phyloP scores from a whole-genome alignment of 2,888 invertebrate genomes.

The Lithophane semibrunnea region DNA sequence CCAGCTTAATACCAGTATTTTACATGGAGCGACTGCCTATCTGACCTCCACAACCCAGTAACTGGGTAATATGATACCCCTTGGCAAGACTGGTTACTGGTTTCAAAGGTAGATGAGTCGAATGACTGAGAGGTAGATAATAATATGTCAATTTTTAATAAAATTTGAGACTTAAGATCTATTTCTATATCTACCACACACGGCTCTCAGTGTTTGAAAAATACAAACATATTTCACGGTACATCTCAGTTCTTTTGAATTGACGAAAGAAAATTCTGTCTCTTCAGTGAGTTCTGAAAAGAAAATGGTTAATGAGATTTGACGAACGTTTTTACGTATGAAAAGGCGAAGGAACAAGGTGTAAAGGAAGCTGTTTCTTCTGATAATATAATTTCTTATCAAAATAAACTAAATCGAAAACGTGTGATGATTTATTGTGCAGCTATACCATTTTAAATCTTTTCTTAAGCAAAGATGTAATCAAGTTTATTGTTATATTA shows the following conservation, averaged over 20 bases:
- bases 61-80: too few species aligned
- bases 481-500: too few species aligned
- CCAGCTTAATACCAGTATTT: too few species aligned
- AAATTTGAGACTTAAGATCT: not conserved
- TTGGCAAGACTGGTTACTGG: too few species aligned
- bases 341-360: slow-evolving; percentile 16
- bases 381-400: slow-evolving; percentile 6
- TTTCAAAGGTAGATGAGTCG: not conserved
- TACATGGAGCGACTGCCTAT: too few species aligned
- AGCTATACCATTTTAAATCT: too few species aligned
- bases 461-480: too few species aligned
- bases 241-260: slow-evolving; percentile 21
- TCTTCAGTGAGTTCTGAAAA: slow-evolving; percentile 30
- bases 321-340: slow-evolving; percentile 23
- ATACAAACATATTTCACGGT: slow-evolving; percentile 15
- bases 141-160: not conserved
- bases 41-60: too few species aligned
- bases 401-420: slow-evolving; percentile 3
- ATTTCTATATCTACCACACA: not conserved
- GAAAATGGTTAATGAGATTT: slow-evolving; percentile 48
- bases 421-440: too few species aligned
- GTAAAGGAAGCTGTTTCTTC: not conserved
- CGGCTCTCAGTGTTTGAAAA: not conserved
- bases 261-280: slow-evolving; percentile 25
- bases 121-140: not conserved